Evolutionary conservation across 2,888 invertebrate species (phyloP).

Genomic region (Parascotia fuliginaria): DNA sequence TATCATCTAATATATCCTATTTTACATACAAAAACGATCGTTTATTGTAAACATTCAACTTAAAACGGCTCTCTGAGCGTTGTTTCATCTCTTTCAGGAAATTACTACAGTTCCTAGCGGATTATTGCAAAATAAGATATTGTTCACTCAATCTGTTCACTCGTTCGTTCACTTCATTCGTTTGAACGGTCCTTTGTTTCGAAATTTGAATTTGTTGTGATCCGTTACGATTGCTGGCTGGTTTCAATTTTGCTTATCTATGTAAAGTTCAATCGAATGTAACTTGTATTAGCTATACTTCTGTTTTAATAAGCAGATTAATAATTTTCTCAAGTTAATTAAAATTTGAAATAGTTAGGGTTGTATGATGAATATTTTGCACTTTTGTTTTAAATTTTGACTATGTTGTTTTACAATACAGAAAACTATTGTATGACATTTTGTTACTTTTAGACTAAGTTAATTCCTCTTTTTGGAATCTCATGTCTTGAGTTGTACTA

Average conservation of each 20-base stretch:
- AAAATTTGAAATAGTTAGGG: neutral
- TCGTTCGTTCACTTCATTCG: conserved; percentile 68
- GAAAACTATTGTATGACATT: too few relatives aligned
- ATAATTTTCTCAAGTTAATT: neutral
- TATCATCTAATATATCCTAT: conserved; percentile 42
- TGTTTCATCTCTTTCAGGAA: conserved; percentile 81
- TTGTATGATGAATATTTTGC: neutral
- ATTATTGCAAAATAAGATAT: conserved; percentile 85
- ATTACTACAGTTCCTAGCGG: conserved; percentile 81
- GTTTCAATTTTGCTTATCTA: conserved; percentile 44
- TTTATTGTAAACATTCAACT: conserved; percentile 62
- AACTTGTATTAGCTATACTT: conserved; percentile 13
- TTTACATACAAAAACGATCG: conserved; percentile 62
- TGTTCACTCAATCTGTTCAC: conserved; percentile 80
- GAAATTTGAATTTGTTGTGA: conserved; percentile 58
- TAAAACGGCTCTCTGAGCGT: conserved; percentile 66
- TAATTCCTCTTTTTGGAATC: too few relatives aligned
- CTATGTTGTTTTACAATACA: too few relatives aligned
- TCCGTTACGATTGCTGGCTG: conserved; percentile 43
- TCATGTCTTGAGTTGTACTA: too few relatives aligned
- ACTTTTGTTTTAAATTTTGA: neutral
- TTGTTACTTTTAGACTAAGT: too few relatives aligned
- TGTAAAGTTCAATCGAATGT: conserved; percentile 42
- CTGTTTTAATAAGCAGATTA: neutral
- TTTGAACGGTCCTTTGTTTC: conserved; percentile 76